Base-by-base conservation (phyloP, 2,113 vertebrate species). In the Tyrannus savana region DNA sequence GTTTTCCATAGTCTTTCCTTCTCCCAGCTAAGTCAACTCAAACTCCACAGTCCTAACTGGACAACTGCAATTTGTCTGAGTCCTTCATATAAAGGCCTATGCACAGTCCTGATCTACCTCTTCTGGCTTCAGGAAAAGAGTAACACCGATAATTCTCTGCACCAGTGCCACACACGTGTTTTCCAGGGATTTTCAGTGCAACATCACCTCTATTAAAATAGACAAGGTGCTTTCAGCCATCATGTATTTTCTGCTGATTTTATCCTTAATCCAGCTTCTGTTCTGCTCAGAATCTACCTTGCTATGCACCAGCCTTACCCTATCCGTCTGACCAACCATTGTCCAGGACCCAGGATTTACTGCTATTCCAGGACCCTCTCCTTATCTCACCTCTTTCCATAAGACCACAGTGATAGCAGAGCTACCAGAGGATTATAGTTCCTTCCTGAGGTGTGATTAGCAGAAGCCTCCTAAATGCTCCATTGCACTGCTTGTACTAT, bases 291-390 rank as follows among this genome's bases (percentile, higher is more conserved):
- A 79, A 86, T 18, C 49, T 56, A 53, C 5, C 5, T 17, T 46
- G n/a, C 47, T 39, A 19, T 88, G 78, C 69, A 95, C 47, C 58
- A 63, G 50, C 15, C 19, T 55, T 91, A 82, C 75, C 47, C 52
- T 90, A 49, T 55, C 60, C 49, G 90, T 87, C 33, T 77, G 87
- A 87, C 78, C 86, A 96, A 84, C 46, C 49, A 46, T 49, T 66
- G 52, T 64, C 47, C 10, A 24, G 60, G 63, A 42, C n/a, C 28
- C 3, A 14, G 95, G 95, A 96, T 96, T 97, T 97, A 74, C 47
- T 62, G 89, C 93, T 98, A 91, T 97, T 98, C 92, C 80, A 93
- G 86, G 90, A 35, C 60, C 81, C 30, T 97, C 95, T 91, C 96
- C 95, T 97, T 72, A 55, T 84, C 46, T 97, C 78, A 95, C 95